phyloP scores from a whole-genome alignment of 2,113 vertebrate species.

The Ceyx margarethae region DNA sequence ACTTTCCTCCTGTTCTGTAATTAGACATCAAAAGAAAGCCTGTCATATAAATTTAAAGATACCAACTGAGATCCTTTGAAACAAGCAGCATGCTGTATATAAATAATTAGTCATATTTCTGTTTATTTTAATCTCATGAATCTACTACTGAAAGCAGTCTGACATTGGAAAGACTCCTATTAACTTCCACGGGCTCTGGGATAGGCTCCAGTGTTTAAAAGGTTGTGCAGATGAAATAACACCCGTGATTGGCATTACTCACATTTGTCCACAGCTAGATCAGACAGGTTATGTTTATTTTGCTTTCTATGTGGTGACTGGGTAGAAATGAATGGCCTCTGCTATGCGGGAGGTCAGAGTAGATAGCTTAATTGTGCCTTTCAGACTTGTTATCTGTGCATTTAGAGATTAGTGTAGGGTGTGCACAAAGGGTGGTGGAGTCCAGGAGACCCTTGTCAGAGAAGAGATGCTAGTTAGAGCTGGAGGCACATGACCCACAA shows the following conservation, averaged over 20 bases:
- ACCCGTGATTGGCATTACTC: background rate
- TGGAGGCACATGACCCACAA: background rate
- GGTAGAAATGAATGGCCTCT: background rate
- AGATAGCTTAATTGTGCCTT: background rate
- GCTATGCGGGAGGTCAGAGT: background rate
- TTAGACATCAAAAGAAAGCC: conserved; percentile 17
- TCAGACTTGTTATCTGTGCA: background rate
- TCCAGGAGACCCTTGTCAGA: background rate
- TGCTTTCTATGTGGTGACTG: background rate
- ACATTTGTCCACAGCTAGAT: background rate
- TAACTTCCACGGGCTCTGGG: background rate
- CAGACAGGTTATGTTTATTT: background rate
- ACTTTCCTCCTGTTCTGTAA: conserved; percentile 4
- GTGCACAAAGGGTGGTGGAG: accelerated
- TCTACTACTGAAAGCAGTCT: background rate
- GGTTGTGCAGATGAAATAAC: background rate
- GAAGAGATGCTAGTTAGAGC: background rate
- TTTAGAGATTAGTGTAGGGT: background rate
- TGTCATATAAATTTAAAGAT: conserved; percentile 20
- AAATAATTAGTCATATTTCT: conserved; percentile 41
- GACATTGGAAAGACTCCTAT: background rate
- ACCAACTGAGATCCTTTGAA: conserved; percentile 16
- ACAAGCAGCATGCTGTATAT: background rate
- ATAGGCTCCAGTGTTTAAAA: background rate
- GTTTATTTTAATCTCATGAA: conserved; percentile 21